These are phyloP conservation scores for Drosophila neocordata DNA, from an alignment of 1,140 invertebrate genomes.

Conservation along the genomic window DNA sequence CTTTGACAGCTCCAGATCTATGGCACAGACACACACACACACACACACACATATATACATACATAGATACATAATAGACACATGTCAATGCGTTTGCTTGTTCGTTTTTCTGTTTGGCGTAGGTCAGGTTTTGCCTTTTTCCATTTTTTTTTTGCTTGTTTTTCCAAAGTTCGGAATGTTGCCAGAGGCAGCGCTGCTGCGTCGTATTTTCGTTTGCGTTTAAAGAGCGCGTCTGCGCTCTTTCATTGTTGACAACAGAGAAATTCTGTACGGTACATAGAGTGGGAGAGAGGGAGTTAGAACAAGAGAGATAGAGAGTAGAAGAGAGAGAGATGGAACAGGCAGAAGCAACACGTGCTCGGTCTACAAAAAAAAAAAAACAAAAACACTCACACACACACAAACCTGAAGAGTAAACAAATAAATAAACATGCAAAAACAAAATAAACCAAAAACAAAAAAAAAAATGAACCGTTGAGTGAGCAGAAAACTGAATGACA, in stretches of 20 bases:
- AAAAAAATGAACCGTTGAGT: conserved; percentile 8
- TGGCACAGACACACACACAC: conserved; percentile 26
- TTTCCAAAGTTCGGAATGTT: conserved; percentile 44
- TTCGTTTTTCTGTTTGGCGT: conserved; percentile 56
- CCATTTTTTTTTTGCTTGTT: neutral
- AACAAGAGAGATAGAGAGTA: neutral
- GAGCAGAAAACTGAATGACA: conserved; percentile 62
- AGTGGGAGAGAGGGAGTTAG: neutral
- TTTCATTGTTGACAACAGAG: conserved; percentile 57
- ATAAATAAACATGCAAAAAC: conserved; percentile 57
- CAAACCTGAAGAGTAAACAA: conserved; percentile 56
- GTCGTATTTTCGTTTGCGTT: conserved; percentile 1
- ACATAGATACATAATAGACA: conserved; percentile 35
- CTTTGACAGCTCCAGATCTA: conserved; percentile 59
- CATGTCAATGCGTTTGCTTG: conserved; percentile 45
- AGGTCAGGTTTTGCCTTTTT: conserved; percentile 56
- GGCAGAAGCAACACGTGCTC: conserved; percentile 66
- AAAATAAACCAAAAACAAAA: neutral
- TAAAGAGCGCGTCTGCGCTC: conserved; percentile 63
- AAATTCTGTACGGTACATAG: neutral
- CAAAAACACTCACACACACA: no score
- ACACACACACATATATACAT: conserved; percentile 28
- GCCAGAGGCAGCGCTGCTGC: conserved; percentile 30
- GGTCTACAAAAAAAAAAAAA: conserved; percentile 29
- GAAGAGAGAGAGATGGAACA: neutral